Evolutionary conservation across 2,113 vertebrate genomes (phyloP), one percentile per base, ranked within the genome.

Genomic region (Callospermophilus lateralis): DNA sequence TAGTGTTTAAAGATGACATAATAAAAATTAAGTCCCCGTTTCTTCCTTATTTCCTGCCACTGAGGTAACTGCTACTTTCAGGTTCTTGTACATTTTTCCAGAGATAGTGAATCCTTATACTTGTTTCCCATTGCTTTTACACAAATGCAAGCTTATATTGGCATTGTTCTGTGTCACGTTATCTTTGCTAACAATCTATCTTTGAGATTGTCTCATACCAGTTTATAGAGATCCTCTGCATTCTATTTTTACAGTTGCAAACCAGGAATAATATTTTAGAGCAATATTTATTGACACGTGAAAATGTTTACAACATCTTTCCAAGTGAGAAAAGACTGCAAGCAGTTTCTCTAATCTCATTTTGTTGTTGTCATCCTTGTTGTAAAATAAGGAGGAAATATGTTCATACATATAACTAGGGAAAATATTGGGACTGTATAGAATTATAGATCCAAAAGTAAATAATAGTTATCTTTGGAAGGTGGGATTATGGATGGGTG

Each of bases 231-330:
- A 93, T 86, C 61, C 32, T 42, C 42, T 45, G 42, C 30, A 11
- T 68, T 77, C 80, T 86, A 32, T 89, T 55, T 95, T 89, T 70
- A 86, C 20, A 78, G 70, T 48, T 87, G 45, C 80, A 37, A 79
- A 65, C 58, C 53, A 79, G 81, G 81, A 92, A 77, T 89, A 68
- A 61, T 48, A 84, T 73, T 78, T 87, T 30, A 84, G 77, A 61
- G 72, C 51, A 63, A n/a, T 93, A 80, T 79, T 93, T 90, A 76
- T 74, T 84, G 94, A 96, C 37, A 72, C 30, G 70, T 68, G 81
- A 84, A 92, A 81, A 94, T 84, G 77, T 93, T 96, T 86, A 92
- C 58, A 76, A 24, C 37, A 26, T 53, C 61, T 83, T 90, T 93
- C 51, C 76, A 72, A 93, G 80, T 70, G 73, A 63, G 58, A 77